phyloP scores from a whole-genome alignment of 2,888 invertebrate species.

The Brachyptera risi region DNA sequence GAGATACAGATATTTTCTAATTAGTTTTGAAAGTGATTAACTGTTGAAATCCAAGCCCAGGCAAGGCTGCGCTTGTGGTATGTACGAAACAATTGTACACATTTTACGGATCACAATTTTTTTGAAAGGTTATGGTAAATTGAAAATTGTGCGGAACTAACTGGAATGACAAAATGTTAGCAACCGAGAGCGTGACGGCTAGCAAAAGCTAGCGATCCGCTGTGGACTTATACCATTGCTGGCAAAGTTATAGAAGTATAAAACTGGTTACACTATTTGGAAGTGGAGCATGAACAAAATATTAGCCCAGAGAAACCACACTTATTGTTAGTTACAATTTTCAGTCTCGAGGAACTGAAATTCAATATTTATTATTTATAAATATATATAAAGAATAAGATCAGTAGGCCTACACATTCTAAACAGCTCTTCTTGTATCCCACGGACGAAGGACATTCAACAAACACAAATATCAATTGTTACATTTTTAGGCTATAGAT shows the following conservation, averaged over 20 bases:
- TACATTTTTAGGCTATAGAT: no score
- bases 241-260: not conserved
- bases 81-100: not conserved
- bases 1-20: no score
- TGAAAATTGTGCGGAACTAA: not conserved
- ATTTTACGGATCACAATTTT: not conserved
- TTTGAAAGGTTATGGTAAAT: not conserved
- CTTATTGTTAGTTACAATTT: not conserved
- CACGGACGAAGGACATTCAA: no score
- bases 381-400: no score
- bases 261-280: slow-evolving; percentile 1
- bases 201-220: not conserved
- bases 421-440: no score
- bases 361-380: no score
- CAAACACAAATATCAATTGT: no score
- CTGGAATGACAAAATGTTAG: not conserved
- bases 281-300: slow-evolving; percentile 15
- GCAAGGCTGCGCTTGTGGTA: no score
- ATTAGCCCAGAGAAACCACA: slow-evolving; percentile 16
- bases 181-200: not conserved
- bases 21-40: no score
- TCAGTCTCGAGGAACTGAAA: not conserved
- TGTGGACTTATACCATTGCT: not conserved
- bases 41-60: no score
- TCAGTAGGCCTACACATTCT: no score